Base-by-base conservation (phyloP, 2,113 vertebrate genomes). In the Pseudonaja textilis region DNA sequence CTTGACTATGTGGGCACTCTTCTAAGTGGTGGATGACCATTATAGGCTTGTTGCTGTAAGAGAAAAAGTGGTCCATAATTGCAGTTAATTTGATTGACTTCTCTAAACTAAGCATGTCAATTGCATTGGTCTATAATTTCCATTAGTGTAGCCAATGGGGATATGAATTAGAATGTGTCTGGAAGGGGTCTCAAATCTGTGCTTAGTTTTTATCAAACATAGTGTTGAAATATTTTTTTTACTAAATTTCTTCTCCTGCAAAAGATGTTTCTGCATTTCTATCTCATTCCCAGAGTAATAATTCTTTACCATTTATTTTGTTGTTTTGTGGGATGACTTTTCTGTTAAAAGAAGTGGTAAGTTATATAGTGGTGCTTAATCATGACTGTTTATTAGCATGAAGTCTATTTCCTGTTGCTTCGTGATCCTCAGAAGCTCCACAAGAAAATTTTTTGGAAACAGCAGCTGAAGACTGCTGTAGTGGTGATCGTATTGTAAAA, bases 1-100 rank as follows among this genome's bases (percentile, higher is more conserved):
- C 97, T 96, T 98, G 97, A 95, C 98, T 99, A 97, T 99, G 99
- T 0, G 98, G 98, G 91, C 99, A 99, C 56, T 99, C 98, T 0
- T 99, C 98, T 91, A 99, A 95, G 96, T 99, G 99, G 81, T 99
- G 99, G 94, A 99, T 98, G 16, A 99, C 98, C 98, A 99, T 98
- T 95, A 99, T 96, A 50, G 99, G 99, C 92, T 98, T 99, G 97
- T 99, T 98, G 95, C 99, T 99, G 93, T 61, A 95, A 97, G 5
- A 93, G 88, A 95, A 90, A 93, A 94, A 20, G 93, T 4, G 2
- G 4, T 81, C 29, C 0, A 18, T 95, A 90, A 96, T 52, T 42
- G 4, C 89, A 52, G 45, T 61, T 54, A 56, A 25, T 47, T 56
- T 42, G 26, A 1, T 16, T 54, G n/a, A 50, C 16, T 88, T 54